Conservation (phyloP, 2,888 invertebrate species). For the Panzeria rudis region DNA sequence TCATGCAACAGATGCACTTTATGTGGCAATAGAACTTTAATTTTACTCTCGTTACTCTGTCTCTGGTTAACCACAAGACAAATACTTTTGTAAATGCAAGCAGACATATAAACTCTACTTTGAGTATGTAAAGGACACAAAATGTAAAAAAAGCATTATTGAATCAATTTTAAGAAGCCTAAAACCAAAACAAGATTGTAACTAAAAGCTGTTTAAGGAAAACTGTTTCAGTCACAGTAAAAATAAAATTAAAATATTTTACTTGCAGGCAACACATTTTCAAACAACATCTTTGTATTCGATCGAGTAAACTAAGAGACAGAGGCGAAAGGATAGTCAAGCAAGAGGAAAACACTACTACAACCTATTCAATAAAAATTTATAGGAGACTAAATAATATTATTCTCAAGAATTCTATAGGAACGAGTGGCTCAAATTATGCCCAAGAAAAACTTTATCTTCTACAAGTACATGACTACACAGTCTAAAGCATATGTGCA, state of each 20-base stretch:
- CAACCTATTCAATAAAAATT: constrained; percentile 48
- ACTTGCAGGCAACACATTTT: constrained; percentile 17
- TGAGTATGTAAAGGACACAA: constrained; percentile 20
- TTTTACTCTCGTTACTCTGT: constrained; percentile 45
- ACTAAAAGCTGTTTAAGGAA: constrained; percentile 43
- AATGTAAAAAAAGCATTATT: constrained; percentile 46
- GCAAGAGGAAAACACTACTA: background rate
- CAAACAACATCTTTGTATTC: constrained; percentile 1
- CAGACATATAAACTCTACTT: constrained; percentile 22
- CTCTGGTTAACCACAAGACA: constrained; percentile 68
- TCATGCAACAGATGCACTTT: constrained; percentile 71
- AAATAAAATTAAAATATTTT: constrained; percentile 36
- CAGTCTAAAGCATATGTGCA: constrained; percentile 50
- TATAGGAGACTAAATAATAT: constrained; percentile 42
- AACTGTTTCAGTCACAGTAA: background rate
- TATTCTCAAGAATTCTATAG: constrained; percentile 10
- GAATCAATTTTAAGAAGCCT: constrained; percentile 63
- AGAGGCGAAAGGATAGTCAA: background rate
- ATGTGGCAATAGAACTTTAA: constrained; percentile 65
- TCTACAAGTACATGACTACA: constrained; percentile 1
- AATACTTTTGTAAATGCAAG: constrained; percentile 44
- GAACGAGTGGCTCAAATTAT: constrained; percentile 19
- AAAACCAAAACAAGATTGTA: constrained; percentile 58
- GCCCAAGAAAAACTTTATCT: constrained; percentile 53
- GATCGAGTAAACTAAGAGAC: background rate